Base-by-base conservation (phyloP, 2,888 invertebrate species). In the Zonitis immaculata region DNA sequence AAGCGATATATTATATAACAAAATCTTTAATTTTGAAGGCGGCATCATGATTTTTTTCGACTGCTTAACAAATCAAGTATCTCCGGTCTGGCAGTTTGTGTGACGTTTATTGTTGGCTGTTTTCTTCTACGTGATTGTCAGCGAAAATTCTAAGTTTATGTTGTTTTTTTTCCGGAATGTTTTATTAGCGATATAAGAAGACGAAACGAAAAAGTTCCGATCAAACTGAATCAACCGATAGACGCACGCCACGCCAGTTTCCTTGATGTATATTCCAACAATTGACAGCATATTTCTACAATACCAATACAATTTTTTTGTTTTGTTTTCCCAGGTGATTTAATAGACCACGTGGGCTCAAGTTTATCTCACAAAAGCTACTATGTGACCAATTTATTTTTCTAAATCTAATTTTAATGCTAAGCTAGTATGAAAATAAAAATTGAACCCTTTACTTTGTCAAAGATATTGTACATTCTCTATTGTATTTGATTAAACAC, bases 41-140 rank as follows among this genome's bases (percentile, higher is more conserved):
- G 35, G 48, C 43, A n/a, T n/a, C 42, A 49, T 52, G 47, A 51
- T 49, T 52, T 52, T 56, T 56, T 54, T 49, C 49, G 28, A 28
- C 52, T 20, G n/a, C 39, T 56, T 49, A 56, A 52, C 56, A 56
- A 56, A 56, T 56, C 52, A 56, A 56, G 56, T 52, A 56, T 56
- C 56, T 52, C 49, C 44, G 49, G 49, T 52, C 49, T 46, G 56
- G 52, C 56, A 49, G 56, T 56, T 56, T 52, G 56, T 52, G 56
- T 56, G 60, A 60, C 60, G 51, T 60, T 57, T 58, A 60, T 60
- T 60, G 60, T 58, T 52, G 58, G 55, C 60, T 51, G 54, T 55
- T 55, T n/a, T n/a, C n/a, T n/a, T 55, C 57, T 56, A 55, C 57
- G 57, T 58, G 58, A 49, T 56, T 60, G 60, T 60, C 60, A 58